Evolutionary conservation across 2,888 invertebrate genomes (phyloP).

Genomic region (Synanthedon myopaeformis): DNA sequence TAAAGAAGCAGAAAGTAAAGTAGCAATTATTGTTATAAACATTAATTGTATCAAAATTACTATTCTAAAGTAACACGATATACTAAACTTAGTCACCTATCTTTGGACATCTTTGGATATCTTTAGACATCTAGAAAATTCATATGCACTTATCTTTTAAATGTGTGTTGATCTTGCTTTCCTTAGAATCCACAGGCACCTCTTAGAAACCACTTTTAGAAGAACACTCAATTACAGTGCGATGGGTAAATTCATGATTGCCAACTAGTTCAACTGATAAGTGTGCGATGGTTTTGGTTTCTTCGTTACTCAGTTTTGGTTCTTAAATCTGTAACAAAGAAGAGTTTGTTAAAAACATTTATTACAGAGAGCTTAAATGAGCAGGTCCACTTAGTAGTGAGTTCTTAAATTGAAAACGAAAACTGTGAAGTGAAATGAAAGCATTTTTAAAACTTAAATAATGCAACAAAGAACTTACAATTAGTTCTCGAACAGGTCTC

Average conservation of each 20-base stretch:
- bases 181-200: constrained; percentile 3
- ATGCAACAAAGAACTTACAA: neutral
- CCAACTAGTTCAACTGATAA: too few relatives aligned
- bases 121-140: constrained; percentile 37
- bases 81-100: constrained; percentile 23
- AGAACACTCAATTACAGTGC: neutral
- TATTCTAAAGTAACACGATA: constrained; percentile 1
- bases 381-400: too few relatives aligned
- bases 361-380: too few relatives aligned
- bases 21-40: neutral
- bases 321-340: too few relatives aligned
- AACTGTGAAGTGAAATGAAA: too few relatives aligned
- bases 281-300: too few relatives aligned
- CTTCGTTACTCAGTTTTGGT: too few relatives aligned
- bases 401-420: too few relatives aligned
- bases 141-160: neutral
- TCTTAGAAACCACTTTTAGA: constrained; percentile 7
- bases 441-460: neutral
- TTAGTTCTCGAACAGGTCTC: neutral
- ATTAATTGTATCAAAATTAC: neutral
- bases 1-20: neutral
- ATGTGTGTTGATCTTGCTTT: constrained; percentile 20
- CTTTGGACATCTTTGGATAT: constrained; percentile 15
- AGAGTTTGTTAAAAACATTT: too few relatives aligned
- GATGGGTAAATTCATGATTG: too few relatives aligned